A percentile compares a stretch with the other conserved stretches of the same genome.
phyloP scores from a whole-genome alignment of 1,140 invertebrate genomes.

The Drosophila setifemur region DNA sequence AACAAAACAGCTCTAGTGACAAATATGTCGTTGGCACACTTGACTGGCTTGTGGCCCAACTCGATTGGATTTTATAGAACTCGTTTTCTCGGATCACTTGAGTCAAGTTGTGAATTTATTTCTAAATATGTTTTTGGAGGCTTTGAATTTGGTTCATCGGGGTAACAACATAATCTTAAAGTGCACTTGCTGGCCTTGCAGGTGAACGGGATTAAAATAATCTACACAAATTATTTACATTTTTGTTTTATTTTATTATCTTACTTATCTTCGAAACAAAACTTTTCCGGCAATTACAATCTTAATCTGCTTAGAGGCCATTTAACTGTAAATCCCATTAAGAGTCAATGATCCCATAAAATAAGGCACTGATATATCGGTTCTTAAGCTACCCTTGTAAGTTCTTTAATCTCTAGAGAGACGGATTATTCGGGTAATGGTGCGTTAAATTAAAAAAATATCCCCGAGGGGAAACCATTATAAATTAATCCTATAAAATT shows the following conservation, averaged over 20 bases:
- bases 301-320: not conserved
- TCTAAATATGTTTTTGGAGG: not conserved
- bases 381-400: not conserved
- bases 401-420: not conserved
- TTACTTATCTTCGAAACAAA: too few relatives aligned
- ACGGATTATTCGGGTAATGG: not conserved
- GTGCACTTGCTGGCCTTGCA: slow-evolving; percentile 29
- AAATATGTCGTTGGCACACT: slow-evolving; percentile 64
- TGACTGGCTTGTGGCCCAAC: slow-evolving; percentile 36
- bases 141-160: slow-evolving; percentile 1
- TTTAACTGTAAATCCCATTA: not conserved
- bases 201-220: slow-evolving; percentile 2
- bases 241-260: too few relatives aligned
- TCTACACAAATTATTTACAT: not conserved
- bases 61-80: slow-evolving; percentile 60
- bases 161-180: not conserved
- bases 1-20: slow-evolving; percentile 54
- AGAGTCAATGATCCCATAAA: not conserved
- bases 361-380: not conserved
- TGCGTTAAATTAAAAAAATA: not conserved
- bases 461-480: too few relatives aligned
- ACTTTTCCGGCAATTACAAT: not conserved
- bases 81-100: slow-evolving; percentile 25
- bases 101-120: slow-evolving; percentile 2
- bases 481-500: not conserved